Base-by-base conservation (phyloP, 2,113 vertebrate genomes). In the Platysteira castanea region DNA sequence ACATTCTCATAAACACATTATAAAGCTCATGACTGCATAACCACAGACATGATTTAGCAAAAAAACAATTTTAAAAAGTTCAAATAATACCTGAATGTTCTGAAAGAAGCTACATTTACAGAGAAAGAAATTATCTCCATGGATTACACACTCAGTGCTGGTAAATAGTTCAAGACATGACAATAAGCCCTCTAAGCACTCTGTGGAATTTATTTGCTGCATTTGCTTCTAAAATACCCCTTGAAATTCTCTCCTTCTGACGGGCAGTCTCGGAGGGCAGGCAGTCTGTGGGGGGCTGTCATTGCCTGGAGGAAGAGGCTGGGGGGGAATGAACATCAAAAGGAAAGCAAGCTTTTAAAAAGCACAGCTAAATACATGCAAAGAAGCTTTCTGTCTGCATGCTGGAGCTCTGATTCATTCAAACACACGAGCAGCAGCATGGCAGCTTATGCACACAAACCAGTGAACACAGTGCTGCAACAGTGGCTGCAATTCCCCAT, bases 211-310 rank as follows among this genome's bases (percentile, higher is more conserved):
- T 80, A 67, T 95, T 88, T 87, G 52, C 56, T 93, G 50, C 57
- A 60, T 84, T 96, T 90, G 35, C 68, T 84, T 77, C 59, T 93
- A 39, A 92, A 91, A 94, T 59, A 56, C 30, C 39, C 31, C 42
- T 88, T 90, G 33, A 92, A 92, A 93, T 85, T 75, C 79, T 91
- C 39, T 56, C 74, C 41, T 82, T 80, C 85, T 74, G 68, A 80
- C 59, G 83, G 53, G n/a, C 31, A 30, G 42, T 39, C 88, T 90
- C 1, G 0, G 67, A 84, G 75, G 75, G 59, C 57, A 50, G 67
- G 21, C 61, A 31, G 19, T 50, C 79, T 4, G 4, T 53, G 90
- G 63, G 75, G 82, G 50, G 61, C 65, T 87, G 27, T 82, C 65
- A 15, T 39, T 87, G 77, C 87, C 89, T 60, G 74, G 28, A 73